Conservation (phyloP, 35 echinoderm and acorn worm species). For the Eucidaris tribuloides region DNA sequence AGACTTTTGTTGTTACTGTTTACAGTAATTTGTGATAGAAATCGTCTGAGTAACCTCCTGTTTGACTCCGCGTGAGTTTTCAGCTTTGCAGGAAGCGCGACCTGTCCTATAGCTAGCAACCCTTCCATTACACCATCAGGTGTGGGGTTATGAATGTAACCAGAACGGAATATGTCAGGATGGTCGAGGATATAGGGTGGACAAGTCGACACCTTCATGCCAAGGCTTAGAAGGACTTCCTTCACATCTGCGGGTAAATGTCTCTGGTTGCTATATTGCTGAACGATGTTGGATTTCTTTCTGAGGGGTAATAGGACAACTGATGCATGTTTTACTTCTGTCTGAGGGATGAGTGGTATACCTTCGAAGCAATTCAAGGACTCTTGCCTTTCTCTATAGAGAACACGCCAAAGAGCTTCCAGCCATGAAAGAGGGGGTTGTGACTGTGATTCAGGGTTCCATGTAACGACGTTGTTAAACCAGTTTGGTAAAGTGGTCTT, state of each 20-base stretch:
- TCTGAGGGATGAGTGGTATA: neutral
- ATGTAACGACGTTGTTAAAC: neutral
- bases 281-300: neutral
- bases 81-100: too few relatives aligned
- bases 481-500: neutral
- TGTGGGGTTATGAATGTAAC: neutral
- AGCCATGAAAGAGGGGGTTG: neutral
- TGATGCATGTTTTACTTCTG: neutral
- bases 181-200: neutral
- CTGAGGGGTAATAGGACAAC: neutral
- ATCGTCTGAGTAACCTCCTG: too few relatives aligned
- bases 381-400: neutral
- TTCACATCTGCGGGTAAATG: neutral
- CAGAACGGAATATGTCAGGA: neutral
- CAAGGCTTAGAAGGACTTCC: neutral
- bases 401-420: constrained; percentile 2
- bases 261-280: neutral
- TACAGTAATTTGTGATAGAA: too few relatives aligned
- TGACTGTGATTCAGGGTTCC: neutral
- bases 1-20: too few relatives aligned
- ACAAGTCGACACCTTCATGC: neutral
- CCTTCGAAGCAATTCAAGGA: neutral
- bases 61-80: too few relatives aligned
- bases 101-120: too few relatives aligned
- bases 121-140: constrained; percentile 5